Percentiles rank a stretch among this genome's conserved stretches.
Evolutionary conservation across 2,797 vertebrate genomes (phyloP).

Genomic region (Labroides dimidiatus): DNA sequence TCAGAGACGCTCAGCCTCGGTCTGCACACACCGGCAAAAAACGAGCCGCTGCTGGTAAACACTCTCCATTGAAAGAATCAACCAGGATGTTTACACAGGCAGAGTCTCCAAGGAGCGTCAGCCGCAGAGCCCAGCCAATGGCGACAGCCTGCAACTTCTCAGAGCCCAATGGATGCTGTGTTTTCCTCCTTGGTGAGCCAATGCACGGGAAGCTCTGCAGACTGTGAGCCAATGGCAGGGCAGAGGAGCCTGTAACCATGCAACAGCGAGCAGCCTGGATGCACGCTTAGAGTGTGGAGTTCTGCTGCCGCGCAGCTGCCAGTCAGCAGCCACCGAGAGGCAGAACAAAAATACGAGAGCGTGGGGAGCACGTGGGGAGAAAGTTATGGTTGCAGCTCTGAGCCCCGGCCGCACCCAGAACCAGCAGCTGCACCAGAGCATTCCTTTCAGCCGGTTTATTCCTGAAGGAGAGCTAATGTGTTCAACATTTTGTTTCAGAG

Average conservation of each 20-base stretch:
- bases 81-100: constrained; percentile 79
- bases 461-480: neutral
- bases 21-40: constrained; percentile 55
- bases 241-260: constrained; percentile 84
- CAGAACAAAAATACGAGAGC: constrained; percentile 74
- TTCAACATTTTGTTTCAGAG: neutral
- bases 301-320: constrained; percentile 63
- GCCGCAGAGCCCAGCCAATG: constrained; percentile 72
- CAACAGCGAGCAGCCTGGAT: constrained; percentile 77
- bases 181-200: constrained; percentile 64
- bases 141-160: constrained; percentile 20
- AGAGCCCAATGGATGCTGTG: constrained; percentile 67
- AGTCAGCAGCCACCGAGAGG: constrained; percentile 52
- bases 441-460: constrained; percentile 7
- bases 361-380: constrained; percentile 82
- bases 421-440: constrained; percentile 40
- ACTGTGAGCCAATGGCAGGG: constrained; percentile 71
- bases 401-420: constrained; percentile 73
- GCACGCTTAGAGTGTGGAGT: constrained; percentile 57
- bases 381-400: constrained; percentile 78
- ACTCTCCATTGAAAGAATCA: constrained; percentile 79
- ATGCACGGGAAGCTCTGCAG: constrained; percentile 54
- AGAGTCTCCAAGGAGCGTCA: constrained; percentile 74
- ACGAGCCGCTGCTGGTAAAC: constrained; percentile 68
- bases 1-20: constrained; percentile 65